Base-by-base conservation (phyloP, 2,888 invertebrate genomes). In the Hoplodrina ambigua region DNA sequence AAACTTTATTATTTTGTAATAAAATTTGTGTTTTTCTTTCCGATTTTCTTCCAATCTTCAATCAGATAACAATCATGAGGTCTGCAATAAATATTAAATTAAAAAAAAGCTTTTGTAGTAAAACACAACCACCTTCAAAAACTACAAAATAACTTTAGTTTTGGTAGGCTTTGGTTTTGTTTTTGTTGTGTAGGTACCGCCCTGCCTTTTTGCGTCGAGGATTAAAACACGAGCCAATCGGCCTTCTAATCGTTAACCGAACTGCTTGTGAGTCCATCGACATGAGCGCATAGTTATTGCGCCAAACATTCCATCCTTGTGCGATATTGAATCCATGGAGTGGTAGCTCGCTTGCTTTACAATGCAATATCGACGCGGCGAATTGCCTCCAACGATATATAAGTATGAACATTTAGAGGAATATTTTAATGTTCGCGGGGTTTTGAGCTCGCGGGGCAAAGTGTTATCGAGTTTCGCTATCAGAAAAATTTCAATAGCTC, bases 271-370 rank as follows among this genome's bases (percentile, higher is more conserved):
- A 53, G 41, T 50, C 49, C 17, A 62, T 69, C 33, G 37, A 73
- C 17, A 81, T 17, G 63, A 41, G 61, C 50, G 30, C 73, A 70
- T 71, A 71, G 58, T 55, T 62, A 76, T 69, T 59, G 50, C 53
- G 33, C 44, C 53, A 59, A 72, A 57, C n/a, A 15, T 46, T 17
- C 17, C 10, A 61, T 74, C n/a, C 44, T 56, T 44, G 20, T 20
- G n/a, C 41, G 53, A 69, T 87, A 87, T 87, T 87, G 82, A 76
- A 80, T 70, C 69, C 80, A 72, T 67, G 57, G 69, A 86, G 86
- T 75, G 81, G 74, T 68, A 71, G 54, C 78, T 76, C 67, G 73
- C 76, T 69, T 65, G 52, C 75, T 80, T 63, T 64, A 73, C 74
- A 77, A 73, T 69, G 82, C 81, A 85, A 87, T 87, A 85, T 87